A percentile compares a stretch with the other conserved stretches of the same genome.
These are phyloP conservation scores for Siphamia tubifer DNA, from an alignment of 2,113 vertebrate genomes.

Conservation along the genomic window DNA sequence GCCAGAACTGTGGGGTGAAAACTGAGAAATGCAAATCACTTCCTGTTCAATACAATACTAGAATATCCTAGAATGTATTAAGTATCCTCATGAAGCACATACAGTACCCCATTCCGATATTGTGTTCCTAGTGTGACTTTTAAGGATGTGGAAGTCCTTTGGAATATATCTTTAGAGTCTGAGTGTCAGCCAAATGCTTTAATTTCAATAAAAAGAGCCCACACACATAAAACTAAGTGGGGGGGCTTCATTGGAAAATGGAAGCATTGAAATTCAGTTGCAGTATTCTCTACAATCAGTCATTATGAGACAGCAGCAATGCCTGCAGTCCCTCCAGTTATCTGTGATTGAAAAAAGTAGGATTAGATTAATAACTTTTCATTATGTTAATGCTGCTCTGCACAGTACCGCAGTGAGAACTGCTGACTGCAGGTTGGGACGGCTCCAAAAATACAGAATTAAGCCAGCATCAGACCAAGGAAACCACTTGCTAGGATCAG, in stretches of 20 bases:
- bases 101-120: neutral
- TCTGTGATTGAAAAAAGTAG: slow-evolving; percentile 17
- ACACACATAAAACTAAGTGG: neutral
- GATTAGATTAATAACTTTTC: slow-evolving; percentile 71
- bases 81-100: neutral
- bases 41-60: slow-evolving; percentile 19
- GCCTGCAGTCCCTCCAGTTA: slow-evolving; percentile 31
- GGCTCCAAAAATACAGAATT: slow-evolving; percentile 61
- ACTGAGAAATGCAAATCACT: neutral
- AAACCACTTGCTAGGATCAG: slow-evolving; percentile 25
- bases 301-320: slow-evolving; percentile 25
- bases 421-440: slow-evolving; percentile 64
- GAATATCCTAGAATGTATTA: neutral
- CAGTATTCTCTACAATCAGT: slow-evolving; percentile 14
- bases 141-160: neutral
- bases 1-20: neutral
- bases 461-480: slow-evolving; percentile 9
- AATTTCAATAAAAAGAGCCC: slow-evolving; percentile 15
- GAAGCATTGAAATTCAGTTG: slow-evolving; percentile 31
- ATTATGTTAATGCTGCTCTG: slow-evolving; percentile 72
- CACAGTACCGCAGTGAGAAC: slow-evolving; percentile 36
- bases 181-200: slow-evolving; percentile 20
- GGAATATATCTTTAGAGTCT: neutral
- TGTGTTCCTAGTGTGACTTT: neutral
- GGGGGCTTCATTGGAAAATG: neutral